Evolutionary conservation across 2,888 invertebrate species (phyloP).

Genomic region (Hyles lineata): DNA sequence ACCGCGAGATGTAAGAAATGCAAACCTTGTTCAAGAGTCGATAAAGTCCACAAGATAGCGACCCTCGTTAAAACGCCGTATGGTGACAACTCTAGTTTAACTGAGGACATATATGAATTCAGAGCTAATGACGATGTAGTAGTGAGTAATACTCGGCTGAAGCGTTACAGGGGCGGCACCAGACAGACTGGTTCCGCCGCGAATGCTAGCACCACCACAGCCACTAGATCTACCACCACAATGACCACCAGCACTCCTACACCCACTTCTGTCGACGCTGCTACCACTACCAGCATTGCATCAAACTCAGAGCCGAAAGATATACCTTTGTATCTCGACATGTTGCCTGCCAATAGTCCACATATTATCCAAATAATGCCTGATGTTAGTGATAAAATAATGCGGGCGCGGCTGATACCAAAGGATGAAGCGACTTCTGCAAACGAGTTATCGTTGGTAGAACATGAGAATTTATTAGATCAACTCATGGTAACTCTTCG

Average conservation of each 20-base stretch:
- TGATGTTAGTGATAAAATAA: not conserved
- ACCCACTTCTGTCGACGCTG: not conserved
- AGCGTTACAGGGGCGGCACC: not conserved
- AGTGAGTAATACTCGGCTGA: too few relatives aligned
- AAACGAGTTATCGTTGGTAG: constrained; percentile 12
- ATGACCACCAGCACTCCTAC: not conserved
- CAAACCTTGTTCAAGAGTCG: not conserved
- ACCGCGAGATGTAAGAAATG: constrained; percentile 2
- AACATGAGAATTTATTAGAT: constrained; percentile 19
- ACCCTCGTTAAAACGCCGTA: not conserved
- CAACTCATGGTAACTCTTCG: not conserved
- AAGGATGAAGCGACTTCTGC: not conserved
- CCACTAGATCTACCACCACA: not conserved
- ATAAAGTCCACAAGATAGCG: not conserved
- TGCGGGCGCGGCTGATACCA: constrained; percentile 13
- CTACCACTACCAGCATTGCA: not conserved
- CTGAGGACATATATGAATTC: constrained; percentile 10
- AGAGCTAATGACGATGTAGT: not conserved
- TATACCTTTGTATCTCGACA: not conserved
- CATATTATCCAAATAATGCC: constrained; percentile 20
- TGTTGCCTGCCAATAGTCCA: not conserved
- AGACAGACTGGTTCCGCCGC: not conserved
- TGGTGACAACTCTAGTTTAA: not conserved
- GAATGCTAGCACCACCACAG: not conserved
- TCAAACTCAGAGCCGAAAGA: not conserved